Conservation (phyloP, 53 echinoderm and acorn worm genomes). For the Crossaster papposus region DNA sequence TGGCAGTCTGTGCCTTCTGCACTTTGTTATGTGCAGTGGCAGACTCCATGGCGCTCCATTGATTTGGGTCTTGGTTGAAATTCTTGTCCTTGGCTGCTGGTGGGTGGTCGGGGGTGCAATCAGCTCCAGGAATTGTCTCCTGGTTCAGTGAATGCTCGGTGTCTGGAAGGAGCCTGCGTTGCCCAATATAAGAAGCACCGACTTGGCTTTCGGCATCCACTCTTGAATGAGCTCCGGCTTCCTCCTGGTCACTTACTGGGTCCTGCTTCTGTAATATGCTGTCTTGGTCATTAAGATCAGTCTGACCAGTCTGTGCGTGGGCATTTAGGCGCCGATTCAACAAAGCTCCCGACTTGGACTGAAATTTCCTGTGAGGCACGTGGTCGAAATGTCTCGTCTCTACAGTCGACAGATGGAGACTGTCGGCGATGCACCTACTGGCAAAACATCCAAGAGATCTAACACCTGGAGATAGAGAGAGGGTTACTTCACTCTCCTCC, state of each 20-base stretch:
- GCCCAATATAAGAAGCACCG: background rate
- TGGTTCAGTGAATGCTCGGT: background rate
- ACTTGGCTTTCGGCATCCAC: constrained; percentile 12
- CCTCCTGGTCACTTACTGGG: background rate
- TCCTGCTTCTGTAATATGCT: background rate
- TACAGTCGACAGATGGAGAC: background rate
- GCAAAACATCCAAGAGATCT: constrained; percentile 28
- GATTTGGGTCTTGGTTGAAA: constrained; percentile 1
- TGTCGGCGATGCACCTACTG: constrained; percentile 35
- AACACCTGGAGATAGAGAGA: constrained; percentile 4
- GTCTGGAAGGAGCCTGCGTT: constrained; percentile 7
- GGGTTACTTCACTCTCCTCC: constrained; percentile 35
- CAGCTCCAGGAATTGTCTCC: background rate
- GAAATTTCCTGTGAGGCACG: constrained; percentile 7
- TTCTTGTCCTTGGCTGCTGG: background rate
- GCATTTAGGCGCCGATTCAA: constrained; percentile 30
- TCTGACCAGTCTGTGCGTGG: background rate
- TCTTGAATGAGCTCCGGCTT: background rate
- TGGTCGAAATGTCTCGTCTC: background rate
- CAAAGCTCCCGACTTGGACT: constrained; percentile 37
- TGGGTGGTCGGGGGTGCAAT: background rate
- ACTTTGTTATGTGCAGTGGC: constrained; percentile 29
- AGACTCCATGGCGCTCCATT: constrained; percentile 50
- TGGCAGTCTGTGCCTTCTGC: constrained; percentile 1
- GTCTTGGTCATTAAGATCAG: background rate